A percentile compares a stretch with the other conserved stretches of the same genome.
phyloP scores from a whole-genome alignment of 2,113 vertebrate species.

The Gadus macrocephalus region DNA sequence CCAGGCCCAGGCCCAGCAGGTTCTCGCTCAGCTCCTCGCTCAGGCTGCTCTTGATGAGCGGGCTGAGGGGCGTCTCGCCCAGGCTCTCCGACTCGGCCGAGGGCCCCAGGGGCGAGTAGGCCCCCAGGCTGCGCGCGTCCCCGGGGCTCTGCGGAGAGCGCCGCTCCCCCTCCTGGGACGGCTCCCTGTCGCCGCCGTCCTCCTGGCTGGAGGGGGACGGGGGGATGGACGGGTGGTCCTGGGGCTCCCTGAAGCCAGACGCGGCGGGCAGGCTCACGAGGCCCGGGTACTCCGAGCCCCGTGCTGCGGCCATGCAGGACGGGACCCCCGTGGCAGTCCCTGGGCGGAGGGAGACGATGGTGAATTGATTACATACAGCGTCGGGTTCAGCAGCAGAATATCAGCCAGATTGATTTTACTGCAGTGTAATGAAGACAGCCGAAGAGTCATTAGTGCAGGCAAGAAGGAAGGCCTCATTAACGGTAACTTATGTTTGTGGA shows the following conservation, averaged over 20 bases:
- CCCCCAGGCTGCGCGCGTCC: constrained; percentile 40
- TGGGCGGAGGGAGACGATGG: constrained; percentile 31
- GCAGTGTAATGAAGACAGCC: too few relatives aligned
- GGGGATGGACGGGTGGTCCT: constrained; percentile 67
- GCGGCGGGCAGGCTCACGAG: constrained; percentile 60
- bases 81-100: constrained; percentile 75
- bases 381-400: too few relatives aligned
- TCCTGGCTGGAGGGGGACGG: constrained; percentile 77
- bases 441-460: too few relatives aligned
- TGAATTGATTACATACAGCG: background rate
- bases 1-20: constrained; percentile 76
- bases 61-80: constrained; percentile 82
- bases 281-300: constrained; percentile 63
- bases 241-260: constrained; percentile 58
- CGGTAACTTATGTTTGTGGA: too few relatives aligned
- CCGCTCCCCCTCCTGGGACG: constrained; percentile 43
- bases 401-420: too few relatives aligned
- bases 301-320: constrained; percentile 60
- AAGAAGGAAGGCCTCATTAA: too few relatives aligned
- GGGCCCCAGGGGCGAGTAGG: constrained; percentile 67
- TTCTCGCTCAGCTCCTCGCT: constrained; percentile 87
- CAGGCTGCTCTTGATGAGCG: constrained; percentile 82
- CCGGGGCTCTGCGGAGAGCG: constrained; percentile 41
- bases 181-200: constrained; percentile 73
- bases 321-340: constrained; percentile 58